Base-by-base conservation (phyloP, 2,888 invertebrate species). In the Kuschelorhynchus macadamiae region DNA sequence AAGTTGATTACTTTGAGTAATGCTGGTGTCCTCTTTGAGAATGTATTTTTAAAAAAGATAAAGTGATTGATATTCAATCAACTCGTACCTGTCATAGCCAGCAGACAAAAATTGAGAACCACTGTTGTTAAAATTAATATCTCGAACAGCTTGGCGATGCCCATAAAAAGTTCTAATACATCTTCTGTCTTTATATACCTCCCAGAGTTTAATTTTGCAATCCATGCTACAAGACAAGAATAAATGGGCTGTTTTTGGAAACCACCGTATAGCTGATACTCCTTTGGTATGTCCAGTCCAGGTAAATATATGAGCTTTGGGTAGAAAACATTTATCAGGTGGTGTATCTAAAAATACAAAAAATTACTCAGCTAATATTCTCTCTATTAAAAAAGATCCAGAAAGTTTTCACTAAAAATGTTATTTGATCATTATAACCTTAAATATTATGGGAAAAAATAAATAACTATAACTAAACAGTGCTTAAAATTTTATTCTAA, bases 211-310 rank as follows among this genome's bases (percentile, higher is more conserved):
- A 57, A 98, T 94, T 73, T 97, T 90, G 75, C 93, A 92, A 84
- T 99, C 99, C 98, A 99, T 97, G 74, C 97, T 94, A 55, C 94
- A 95, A 0, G 98, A 98, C 0, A 99, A 87, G 77, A 99, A 86
- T 65, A 99, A 88, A 84, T 99, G 99, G 0, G 97, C 98, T 0
- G 96, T 94, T 72, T 88, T 87, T 0, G 99, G 99, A 79, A 97
- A 94, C 95, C 97, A 98, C 63, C 96, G 90, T 71, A 96, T 95
- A 0, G 95, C 93, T 0, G 98, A 93, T 77, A 99, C 92, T 20
- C 97, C 97, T 84, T 98, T 98, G 17, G 94, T 94, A 85, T 99
- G 99, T 0, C 98, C 98, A 72, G 93, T 91, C 97, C 97, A 98
- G 0, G 96, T 96, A 84, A 96, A 96, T 71, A 98, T 92, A 80